Evolutionary conservation across 1,140 invertebrate species (phyloP).

Genomic region (honey bee (Apis mellifera)): Amel_HAv3.1 CM009937.2:13285501-13286000

Average conservation of each 20-base stretch:
- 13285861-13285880: no score
- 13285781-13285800: conserved; percentile 14
- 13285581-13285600: conserved; percentile 30
- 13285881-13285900: not conserved
- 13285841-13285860: no score
- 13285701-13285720: conserved; percentile 15
- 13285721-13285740: not conserved
- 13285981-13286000: not conserved
- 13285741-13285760: not conserved
- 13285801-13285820: not conserved
- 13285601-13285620: conserved; percentile 21
- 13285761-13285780: not conserved
- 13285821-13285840: no score
- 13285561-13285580: conserved; percentile 10
- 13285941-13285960: not conserved
- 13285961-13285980: no score
- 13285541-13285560: not conserved
- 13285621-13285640: conserved; percentile 33
- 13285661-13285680: conserved; percentile 22
- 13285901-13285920: conserved; percentile 30
- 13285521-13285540: not conserved
- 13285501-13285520: no score
- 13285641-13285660: conserved; percentile 28
- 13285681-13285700: conserved; percentile 18
- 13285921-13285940: conserved; percentile 11